A percentile compares a stretch with the other conserved stretches of the same genome.
Evolutionary conservation across 2,888 invertebrate genomes (phyloP).

Genomic region (Ochlodes sylvanus): DNA sequence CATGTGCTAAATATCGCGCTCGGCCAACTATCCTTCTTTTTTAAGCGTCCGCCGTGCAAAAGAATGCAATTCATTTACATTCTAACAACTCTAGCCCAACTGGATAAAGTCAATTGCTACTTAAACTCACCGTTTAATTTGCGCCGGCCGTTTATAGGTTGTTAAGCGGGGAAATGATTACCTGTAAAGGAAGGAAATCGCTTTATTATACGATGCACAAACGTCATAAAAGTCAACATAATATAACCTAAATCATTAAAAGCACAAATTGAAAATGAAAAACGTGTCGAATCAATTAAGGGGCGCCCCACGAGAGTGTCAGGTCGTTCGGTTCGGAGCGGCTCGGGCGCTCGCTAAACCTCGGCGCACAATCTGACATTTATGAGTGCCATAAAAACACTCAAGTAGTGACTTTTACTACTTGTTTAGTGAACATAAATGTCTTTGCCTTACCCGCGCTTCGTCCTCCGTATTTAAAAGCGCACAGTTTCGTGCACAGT

Average conservation of each 20-base stretch:
- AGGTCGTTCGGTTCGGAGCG: constrained; percentile 40
- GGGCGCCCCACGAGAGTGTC: constrained; percentile 52
- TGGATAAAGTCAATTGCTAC: constrained; percentile 41
- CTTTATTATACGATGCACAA: constrained; percentile 58
- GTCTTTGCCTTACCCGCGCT: constrained; percentile 84
- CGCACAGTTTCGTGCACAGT: constrained; percentile 81
- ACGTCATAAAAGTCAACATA: constrained; percentile 52
- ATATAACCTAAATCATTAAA: constrained; percentile 57
- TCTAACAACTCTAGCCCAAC: constrained; percentile 38
- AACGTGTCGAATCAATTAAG: constrained; percentile 75
- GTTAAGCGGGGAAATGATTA: constrained; percentile 61
- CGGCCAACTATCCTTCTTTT: constrained; percentile 40
- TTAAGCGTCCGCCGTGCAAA: constrained; percentile 35
- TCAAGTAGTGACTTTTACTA: constrained; percentile 86
- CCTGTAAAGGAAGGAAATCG: constrained; percentile 67
- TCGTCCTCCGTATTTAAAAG: constrained; percentile 84
- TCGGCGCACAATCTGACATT: constrained; percentile 85
- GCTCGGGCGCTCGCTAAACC: constrained; percentile 69
- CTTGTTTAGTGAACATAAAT: constrained; percentile 87
- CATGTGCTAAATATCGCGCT: constrained; percentile 54
- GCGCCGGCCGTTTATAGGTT: constrained; percentile 56
- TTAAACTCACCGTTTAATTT: constrained; percentile 66
- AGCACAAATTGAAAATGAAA: constrained; percentile 51
- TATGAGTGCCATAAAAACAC: constrained; percentile 86
- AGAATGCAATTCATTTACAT: constrained; percentile 41